phyloP scores from a whole-genome alignment of 1,140 invertebrate species.

The Carposina sasakii region DNA sequence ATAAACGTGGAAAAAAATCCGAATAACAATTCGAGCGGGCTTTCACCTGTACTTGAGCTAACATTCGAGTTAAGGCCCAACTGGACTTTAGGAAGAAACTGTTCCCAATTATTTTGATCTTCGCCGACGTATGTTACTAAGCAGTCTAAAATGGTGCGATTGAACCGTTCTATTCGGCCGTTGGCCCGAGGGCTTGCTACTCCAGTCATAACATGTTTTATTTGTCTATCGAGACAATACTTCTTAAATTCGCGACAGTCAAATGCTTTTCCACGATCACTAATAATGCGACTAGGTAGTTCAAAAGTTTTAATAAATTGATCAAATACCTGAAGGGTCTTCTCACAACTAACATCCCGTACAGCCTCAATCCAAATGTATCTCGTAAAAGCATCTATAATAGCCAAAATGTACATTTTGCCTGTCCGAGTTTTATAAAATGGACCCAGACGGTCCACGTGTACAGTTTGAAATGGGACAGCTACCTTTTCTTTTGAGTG shows the following conservation, averaged over 20 bases:
- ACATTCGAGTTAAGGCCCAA: slow-evolving; percentile 11
- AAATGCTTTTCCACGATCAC: background rate
- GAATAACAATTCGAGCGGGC: slow-evolving; percentile 3
- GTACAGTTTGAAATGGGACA: background rate
- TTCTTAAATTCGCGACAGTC: background rate
- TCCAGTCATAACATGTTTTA: background rate
- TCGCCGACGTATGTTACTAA: slow-evolving; percentile 14
- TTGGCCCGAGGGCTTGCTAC: background rate
- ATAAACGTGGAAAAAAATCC: background rate
- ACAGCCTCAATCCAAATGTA: background rate
- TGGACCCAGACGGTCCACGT: background rate
- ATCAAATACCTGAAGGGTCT: background rate
- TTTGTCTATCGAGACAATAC: background rate
- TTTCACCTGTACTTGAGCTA: slow-evolving; percentile 10
- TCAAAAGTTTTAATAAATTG: too few relatives aligned
- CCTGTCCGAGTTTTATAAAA: background rate
- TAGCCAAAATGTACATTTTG: background rate
- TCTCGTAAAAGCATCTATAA: background rate
- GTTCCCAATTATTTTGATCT: slow-evolving; percentile 9
- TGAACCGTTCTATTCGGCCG: background rate
- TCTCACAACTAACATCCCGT: background rate
- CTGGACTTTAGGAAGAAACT: slow-evolving; percentile 7
- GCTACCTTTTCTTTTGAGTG: background rate
- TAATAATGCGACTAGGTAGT: background rate
- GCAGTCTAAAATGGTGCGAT: background rate